These are phyloP conservation scores for Morone chrysops DNA, from an alignment of 2,113 vertebrate genomes.

Conservation along the genomic window DNA sequence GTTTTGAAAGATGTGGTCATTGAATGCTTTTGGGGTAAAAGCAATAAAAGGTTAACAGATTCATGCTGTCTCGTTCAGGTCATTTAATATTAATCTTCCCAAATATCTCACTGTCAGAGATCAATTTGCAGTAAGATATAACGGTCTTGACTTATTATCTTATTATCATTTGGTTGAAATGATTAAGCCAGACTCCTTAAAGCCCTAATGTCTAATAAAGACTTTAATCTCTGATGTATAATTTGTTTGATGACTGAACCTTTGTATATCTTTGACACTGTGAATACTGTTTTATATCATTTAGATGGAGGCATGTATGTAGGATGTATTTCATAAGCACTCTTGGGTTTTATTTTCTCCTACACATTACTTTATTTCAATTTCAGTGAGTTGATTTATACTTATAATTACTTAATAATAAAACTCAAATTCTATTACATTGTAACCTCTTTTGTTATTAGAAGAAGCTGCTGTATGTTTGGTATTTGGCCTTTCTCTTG, in stretches of 20 bases:
- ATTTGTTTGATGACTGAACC: background rate
- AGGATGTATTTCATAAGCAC: too few species aligned
- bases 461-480: slow-evolving; percentile 1
- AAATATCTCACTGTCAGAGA: background rate
- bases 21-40: too few species aligned
- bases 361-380: background rate
- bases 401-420: background rate
- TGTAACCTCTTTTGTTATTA: background rate
- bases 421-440: background rate
- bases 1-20: too few species aligned
- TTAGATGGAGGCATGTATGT: background rate
- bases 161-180: background rate
- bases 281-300: background rate
- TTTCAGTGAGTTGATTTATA: slow-evolving; percentile 3
- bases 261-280: background rate
- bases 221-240: background rate
- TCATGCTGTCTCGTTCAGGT: background rate
- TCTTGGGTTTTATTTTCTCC: background rate
- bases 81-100: background rate
- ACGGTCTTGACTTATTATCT: background rate
- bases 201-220: background rate
- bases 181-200: background rate
- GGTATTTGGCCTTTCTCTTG: slow-evolving; percentile 8
- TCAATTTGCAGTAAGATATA: background rate
- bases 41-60: too few species aligned